Evolutionary conservation across 2,113 vertebrate genomes (phyloP).

Genomic region (Seriola dumerili): DNA sequence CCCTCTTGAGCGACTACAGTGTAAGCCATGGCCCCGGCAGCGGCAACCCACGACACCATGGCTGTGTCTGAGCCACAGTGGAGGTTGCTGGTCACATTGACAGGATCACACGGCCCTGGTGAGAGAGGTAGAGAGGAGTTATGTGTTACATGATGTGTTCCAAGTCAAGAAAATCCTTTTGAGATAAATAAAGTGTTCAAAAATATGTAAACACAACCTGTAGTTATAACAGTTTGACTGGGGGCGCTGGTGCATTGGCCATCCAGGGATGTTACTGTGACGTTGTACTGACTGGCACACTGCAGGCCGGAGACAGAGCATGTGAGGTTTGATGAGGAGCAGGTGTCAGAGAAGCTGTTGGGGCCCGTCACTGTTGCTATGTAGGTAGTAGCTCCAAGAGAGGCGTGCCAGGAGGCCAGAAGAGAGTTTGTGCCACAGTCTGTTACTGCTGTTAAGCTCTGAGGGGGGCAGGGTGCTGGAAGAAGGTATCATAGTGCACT

Average conservation of each 20-base stretch:
- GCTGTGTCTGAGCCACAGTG: constrained; percentile 71
- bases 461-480: constrained; percentile 73
- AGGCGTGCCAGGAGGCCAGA: constrained; percentile 62
- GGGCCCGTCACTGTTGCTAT: constrained; percentile 52
- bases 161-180: not conserved
- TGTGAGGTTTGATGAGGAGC: constrained; percentile 47
- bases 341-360: constrained; percentile 41
- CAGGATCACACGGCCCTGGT: constrained; percentile 76
- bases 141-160: not conserved
- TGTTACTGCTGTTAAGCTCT: constrained; percentile 41
- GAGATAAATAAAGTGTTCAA: not conserved
- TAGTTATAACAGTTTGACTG: constrained; percentile 40
- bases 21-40: constrained; percentile 64
- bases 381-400: constrained; percentile 64
- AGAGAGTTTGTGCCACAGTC: constrained; percentile 63
- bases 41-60: constrained; percentile 73
- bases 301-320: constrained; percentile 64
- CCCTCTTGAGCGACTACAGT: constrained; percentile 54
- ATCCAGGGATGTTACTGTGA: constrained; percentile 54
- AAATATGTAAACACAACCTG: constrained; percentile 43
- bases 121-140: not conserved
- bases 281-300: constrained; percentile 69
- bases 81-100: constrained; percentile 66
- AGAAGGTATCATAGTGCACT: not conserved
- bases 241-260: constrained; percentile 64